Base-by-base conservation (phyloP, 2,113 vertebrate species). In the Synodontis membranacea region DNA sequence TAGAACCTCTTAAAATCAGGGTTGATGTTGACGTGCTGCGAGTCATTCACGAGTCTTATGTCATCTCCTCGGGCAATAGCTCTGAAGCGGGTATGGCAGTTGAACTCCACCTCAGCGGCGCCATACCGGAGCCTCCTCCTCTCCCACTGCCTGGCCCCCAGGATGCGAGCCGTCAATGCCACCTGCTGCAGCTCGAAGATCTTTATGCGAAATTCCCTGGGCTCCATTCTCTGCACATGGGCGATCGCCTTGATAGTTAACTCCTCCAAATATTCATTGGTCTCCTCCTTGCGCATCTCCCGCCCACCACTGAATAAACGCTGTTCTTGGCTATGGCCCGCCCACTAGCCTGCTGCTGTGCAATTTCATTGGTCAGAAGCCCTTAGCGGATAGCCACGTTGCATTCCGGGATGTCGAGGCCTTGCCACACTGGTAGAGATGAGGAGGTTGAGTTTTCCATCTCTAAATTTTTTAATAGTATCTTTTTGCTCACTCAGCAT, bases 371-470 rank as follows among this genome's bases (percentile, higher is more conserved):
- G 79, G 97, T 98, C 87, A 98, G 95, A 82, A 99, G 96, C 19
- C 97, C 97, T 0, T 98, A 99, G 86, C 97, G 97, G 25, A 99
- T 96, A 86, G 99, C 95, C 3, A 97, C 89, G 54, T 96, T 98
- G 84, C 98, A 99, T 64, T 97, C 93, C 0, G 95, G 95, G 81
- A 98, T 97, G 86, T 99, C 96, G 28, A 99, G 92, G 15, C 98
- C 97, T 89, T 99, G 94, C 97, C 91, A 99, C 97, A 0, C 96
- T 98, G 23, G 98, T 99, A 72, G 98, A 96, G 90, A 99, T 94
- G 74, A 99, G 94, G 75, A 99, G 95, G 94, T 98, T 99, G 90
- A 97, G 90, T 0, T 1, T 0, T 37, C 96, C 96, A 0, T 3
- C 0, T 0, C 96, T 95, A 92, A 99, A 99, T 1, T 23, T 88